Evolutionary conservation across 53 echinoderm and acorn worm genomes (phyloP).

Genomic region (Temnopleurus reevesii): DNA sequence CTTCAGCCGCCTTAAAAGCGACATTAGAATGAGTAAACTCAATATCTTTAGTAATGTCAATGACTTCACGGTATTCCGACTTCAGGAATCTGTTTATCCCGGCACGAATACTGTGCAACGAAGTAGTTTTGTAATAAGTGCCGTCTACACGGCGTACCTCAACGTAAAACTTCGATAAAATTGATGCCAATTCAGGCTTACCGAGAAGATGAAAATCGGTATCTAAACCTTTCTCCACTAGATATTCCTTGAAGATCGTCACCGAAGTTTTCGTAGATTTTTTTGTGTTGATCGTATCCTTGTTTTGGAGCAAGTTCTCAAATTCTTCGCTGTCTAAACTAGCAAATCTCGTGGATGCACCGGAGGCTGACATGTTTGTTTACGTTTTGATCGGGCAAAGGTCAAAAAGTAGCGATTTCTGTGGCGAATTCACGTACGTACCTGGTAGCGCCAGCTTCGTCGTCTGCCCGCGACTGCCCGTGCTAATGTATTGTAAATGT

Average conservation of each 20-base stretch:
- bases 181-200: neutral
- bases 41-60: conserved; percentile 9
- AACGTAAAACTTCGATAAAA: conserved; percentile 26
- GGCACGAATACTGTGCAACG: neutral
- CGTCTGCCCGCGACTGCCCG: too few relatives aligned
- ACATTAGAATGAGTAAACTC: conserved; percentile 9
- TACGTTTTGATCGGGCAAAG: neutral
- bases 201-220: neutral
- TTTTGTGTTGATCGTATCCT: conserved; percentile 27
- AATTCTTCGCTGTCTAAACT: conserved; percentile 16
- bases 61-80: neutral
- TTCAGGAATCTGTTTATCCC: conserved; percentile 32
- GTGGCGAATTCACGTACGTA: neutral
- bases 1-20: neutral
- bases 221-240: neutral
- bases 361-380: conserved; percentile 49
- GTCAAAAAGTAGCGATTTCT: neutral
- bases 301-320: neutral
- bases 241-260: conserved; percentile 25
- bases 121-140: conserved; percentile 11
- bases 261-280: neutral
- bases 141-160: neutral
- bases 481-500: too few relatives aligned
- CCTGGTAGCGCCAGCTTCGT: neutral
- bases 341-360: conserved; percentile 16